These are phyloP conservation scores for Procambarus clarkii DNA, from an alignment of 1,140 invertebrate genomes.

Conservation along the genomic window DNA sequence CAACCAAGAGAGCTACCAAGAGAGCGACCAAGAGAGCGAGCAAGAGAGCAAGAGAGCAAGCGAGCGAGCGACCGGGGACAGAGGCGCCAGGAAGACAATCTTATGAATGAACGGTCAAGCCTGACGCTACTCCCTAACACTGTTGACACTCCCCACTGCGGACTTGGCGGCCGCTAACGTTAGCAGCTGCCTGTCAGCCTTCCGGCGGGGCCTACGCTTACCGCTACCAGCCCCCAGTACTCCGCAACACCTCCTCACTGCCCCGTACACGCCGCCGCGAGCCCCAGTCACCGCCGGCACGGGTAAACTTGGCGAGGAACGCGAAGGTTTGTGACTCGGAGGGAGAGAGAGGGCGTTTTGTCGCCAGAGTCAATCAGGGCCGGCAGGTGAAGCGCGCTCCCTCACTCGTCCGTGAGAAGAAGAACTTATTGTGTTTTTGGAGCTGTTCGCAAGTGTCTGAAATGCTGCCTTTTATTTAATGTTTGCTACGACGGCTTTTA, in stretches of 20 bases:
- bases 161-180: slow-evolving; percentile 21
- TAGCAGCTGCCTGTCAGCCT: not conserved
- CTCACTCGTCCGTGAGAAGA: not conserved
- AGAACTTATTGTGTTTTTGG: slow-evolving; percentile 58
- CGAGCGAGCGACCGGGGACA: too few relatives aligned
- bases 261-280: too few relatives aligned
- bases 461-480: not conserved
- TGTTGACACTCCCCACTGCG: slow-evolving; percentile 40
- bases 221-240: not conserved
- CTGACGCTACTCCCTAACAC: slow-evolving; percentile 63
- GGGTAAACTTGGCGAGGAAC: not conserved
- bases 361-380: slow-evolving; percentile 48
- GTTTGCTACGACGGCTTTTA: not conserved
- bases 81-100: slow-evolving; percentile 63
- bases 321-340: slow-evolving; percentile 22
- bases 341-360: slow-evolving; percentile 9
- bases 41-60: not conserved
- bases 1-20: too few relatives aligned
- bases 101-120: slow-evolving; percentile 65
- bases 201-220: too few relatives aligned
- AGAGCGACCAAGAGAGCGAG: not conserved
- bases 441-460: slow-evolving; percentile 6
- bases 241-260: not conserved
- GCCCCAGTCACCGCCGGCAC: not conserved
- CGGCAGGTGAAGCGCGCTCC: slow-evolving; percentile 39